phyloP scores from a whole-genome alignment of 2,797 vertebrate species.

The Kryptopterus vitreolus region DNA sequence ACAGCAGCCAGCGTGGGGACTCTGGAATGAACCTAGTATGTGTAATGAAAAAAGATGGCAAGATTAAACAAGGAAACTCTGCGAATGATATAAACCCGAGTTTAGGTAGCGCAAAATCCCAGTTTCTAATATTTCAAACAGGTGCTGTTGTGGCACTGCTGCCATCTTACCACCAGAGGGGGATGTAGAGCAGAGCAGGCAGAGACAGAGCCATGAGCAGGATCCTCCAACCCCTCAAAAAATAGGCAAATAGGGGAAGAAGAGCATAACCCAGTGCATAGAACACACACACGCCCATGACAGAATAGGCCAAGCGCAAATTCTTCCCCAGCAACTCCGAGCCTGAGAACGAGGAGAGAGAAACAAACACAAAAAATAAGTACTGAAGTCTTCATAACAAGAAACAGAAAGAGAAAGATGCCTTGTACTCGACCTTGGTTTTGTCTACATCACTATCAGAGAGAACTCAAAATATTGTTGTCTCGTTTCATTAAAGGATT shows the following conservation, averaged over 20 bases:
- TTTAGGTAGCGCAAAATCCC: neutral
- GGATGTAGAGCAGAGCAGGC: conserved; percentile 73
- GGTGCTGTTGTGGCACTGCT: neutral
- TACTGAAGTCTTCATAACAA: neutral
- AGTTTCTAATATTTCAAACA: neutral
- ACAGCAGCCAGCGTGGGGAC: conserved; percentile 55
- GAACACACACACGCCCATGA: conserved; percentile 77
- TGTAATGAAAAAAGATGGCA: neutral
- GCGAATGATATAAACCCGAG: neutral
- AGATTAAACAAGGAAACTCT: conserved; percentile 8
- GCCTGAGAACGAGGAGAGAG: conserved; percentile 64
- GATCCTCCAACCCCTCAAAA: conserved; percentile 81
- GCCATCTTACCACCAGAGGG: conserved; percentile 80
- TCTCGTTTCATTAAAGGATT: neutral
- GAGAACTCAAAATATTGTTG: neutral
- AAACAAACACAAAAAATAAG: neutral
- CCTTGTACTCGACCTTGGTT: neutral
- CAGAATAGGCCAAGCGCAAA: conserved; percentile 78
- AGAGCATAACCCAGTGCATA: conserved; percentile 83
- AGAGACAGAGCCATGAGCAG: conserved; percentile 75
- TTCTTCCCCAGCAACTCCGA: conserved; percentile 82
- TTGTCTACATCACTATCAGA: neutral
- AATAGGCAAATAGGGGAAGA: conserved; percentile 82
- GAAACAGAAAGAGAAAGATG: neutral
- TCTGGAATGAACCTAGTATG: conserved; percentile 55